Base-by-base conservation (phyloP, 2,113 vertebrate genomes). In the Syngnathus typhle region DNA sequence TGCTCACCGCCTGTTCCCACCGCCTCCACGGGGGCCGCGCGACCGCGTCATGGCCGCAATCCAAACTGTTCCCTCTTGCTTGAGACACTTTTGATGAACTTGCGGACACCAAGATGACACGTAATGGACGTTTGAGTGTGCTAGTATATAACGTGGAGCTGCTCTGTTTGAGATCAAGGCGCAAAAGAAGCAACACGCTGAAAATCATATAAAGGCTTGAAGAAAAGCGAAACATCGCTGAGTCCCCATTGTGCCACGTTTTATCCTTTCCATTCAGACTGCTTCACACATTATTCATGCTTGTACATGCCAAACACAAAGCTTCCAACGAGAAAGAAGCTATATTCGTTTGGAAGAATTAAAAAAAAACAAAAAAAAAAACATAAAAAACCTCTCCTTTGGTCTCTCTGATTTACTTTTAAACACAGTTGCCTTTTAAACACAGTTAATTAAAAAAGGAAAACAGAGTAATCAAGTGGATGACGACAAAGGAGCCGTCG, bases 401-500 rank as follows among this genome's bases (percentile, higher is more conserved):
- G 46, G 37, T 73, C 36, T 51, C 36, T 41, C 18, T 65, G 12
- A 60, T 2, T 15, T 37, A 47, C 71, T 77, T 78, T 77, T 19
- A 55, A 54, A 65, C 55, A 58, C 55, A 39, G 21, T 51, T 18
- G 68, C 47, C 70, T 36, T 73, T 39, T 44, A 75, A 83, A 76
- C 72, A 49, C 75, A 81, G 71, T 81, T 77, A 86, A 85, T 88
- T 88, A 85, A 87, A 81, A 87, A 81, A 80, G 74, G 74, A 38
- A 55, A 66, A 64, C 10, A 60, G 27, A 70, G 75, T 74, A 87
- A 85, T 80, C 76, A 78, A 80, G 69, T 74, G 39, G 68, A 70
- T 19, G 46, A 68, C 72, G 73, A 79, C 82, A 85, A 77, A 82
- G 65, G 59, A 76, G 76, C 68, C 38, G 70, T 82, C 73, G 76